A percentile compares a stretch with the other conserved stretches of the same genome.
These are phyloP conservation scores for Temnothorax unifasciatus DNA, from an alignment of 2,888 invertebrate genomes.

Conservation along the genomic window DNA sequence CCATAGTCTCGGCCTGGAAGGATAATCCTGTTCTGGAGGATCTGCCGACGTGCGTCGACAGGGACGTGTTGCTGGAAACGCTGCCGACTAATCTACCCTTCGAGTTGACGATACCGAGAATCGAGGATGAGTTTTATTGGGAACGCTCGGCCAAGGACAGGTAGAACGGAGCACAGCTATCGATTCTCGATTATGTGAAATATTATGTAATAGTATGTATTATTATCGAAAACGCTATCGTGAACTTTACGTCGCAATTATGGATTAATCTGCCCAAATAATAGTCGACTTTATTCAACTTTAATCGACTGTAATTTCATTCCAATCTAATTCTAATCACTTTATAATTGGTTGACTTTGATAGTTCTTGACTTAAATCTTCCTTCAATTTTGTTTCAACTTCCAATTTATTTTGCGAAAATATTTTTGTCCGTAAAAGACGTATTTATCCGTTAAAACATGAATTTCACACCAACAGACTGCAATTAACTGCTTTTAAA, in stretches of 20 bases:
- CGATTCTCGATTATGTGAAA: conserved; percentile 9
- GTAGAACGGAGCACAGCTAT: conserved; percentile 61
- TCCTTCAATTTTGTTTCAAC: neutral
- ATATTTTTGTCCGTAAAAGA: neutral
- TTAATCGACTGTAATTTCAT: conserved; percentile 5
- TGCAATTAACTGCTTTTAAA: neutral
- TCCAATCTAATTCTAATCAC: neutral
- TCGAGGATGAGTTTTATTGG: conserved; percentile 90
- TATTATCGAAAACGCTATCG: neutral
- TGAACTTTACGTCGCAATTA: neutral
- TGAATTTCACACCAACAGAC: neutral
- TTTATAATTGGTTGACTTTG: neutral
- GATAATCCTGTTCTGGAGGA: conserved; percentile 87
- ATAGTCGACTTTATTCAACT: neutral
- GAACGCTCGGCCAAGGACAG: conserved; percentile 87
- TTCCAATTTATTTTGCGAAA: neutral
- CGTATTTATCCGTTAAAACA: neutral
- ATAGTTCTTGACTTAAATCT: neutral
- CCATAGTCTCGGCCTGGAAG: conserved; percentile 80
- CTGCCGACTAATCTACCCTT: conserved; percentile 89
- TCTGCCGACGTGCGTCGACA: conserved; percentile 88
- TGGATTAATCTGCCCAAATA: conserved; percentile 8
- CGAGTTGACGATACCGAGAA: conserved; percentile 83
- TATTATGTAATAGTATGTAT: neutral
- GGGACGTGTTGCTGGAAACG: conserved; percentile 88